These are phyloP conservation scores for Drosophila fulvimacula DNA, from an alignment of 2,888 invertebrate species.

Conservation along the genomic window DNA sequence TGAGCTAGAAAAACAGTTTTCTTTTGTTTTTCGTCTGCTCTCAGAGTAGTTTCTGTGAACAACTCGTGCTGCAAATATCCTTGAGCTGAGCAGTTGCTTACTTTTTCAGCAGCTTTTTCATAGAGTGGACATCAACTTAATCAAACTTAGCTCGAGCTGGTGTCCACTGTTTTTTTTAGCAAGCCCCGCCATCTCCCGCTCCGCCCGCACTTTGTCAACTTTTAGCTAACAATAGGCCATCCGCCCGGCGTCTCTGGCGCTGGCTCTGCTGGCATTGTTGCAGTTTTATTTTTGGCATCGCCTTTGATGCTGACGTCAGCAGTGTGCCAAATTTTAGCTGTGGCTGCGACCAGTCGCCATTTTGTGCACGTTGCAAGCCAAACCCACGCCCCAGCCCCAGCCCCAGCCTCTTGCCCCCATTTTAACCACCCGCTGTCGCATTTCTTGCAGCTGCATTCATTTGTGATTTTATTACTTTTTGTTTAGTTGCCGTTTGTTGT, in stretches of 20 bases:
- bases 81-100: conserved; percentile 24
- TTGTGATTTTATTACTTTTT: conserved; percentile 75
- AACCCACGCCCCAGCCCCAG: too few species aligned
- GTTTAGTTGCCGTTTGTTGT: conserved; percentile 14
- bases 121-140: conserved; percentile 53
- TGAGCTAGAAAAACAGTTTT: conserved; percentile 3
- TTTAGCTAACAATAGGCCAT: conserved; percentile 46
- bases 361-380: conserved; percentile 47
- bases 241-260: background rate
- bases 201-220: background rate
- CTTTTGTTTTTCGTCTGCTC: background rate
- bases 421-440: conserved; percentile 16
- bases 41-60: background rate
- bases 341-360: conserved; percentile 53
- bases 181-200: background rate
- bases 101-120: conserved; percentile 31
- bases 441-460: conserved; percentile 73
- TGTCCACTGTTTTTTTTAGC: conserved; percentile 40
- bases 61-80: conserved; percentile 4
- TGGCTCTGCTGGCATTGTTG: conserved; percentile 57
- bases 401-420: background rate
- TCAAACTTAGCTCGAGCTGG: conserved; percentile 50
- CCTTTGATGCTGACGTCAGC: conserved; percentile 72
- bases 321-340: conserved; percentile 62
- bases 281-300: conserved; percentile 62